phyloP scores from a whole-genome alignment of 2,113 vertebrate species.

The Columba janthina region DNA sequence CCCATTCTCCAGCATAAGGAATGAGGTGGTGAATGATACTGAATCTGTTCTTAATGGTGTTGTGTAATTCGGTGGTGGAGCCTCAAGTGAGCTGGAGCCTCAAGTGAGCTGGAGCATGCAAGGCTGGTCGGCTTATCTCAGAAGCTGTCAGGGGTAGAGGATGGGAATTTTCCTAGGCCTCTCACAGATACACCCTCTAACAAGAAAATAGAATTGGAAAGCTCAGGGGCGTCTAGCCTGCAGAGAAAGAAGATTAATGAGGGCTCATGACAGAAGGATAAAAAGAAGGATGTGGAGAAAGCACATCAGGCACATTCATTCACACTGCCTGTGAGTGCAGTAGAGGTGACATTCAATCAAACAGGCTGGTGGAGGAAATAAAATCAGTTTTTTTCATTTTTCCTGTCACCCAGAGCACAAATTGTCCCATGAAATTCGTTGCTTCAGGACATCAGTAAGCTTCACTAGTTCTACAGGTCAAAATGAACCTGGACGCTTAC shows the following conservation, averaged over 20 bases:
- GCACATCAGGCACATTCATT: background rate
- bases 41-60: background rate
- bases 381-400: background rate
- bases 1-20: background rate
- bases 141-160: background rate
- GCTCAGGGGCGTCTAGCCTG: background rate
- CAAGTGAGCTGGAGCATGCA: background rate
- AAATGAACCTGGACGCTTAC: background rate
- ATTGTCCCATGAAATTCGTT: background rate
- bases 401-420: background rate
- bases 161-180: conserved; percentile 7
- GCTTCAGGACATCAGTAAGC: background rate
- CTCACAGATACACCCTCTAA: background rate
- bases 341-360: background rate
- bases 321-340: background rate
- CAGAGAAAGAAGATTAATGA: conserved; percentile 15
- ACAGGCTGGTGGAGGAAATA: background rate
- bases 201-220: conserved; percentile 9
- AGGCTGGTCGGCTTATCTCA: background rate
- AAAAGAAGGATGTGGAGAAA: background rate
- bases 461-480: background rate
- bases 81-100: background rate
- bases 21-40: background rate
- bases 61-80: background rate
- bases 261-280: background rate